Base-by-base conservation (phyloP, 2,113 vertebrate species). In the Phycodurus eques region DNA sequence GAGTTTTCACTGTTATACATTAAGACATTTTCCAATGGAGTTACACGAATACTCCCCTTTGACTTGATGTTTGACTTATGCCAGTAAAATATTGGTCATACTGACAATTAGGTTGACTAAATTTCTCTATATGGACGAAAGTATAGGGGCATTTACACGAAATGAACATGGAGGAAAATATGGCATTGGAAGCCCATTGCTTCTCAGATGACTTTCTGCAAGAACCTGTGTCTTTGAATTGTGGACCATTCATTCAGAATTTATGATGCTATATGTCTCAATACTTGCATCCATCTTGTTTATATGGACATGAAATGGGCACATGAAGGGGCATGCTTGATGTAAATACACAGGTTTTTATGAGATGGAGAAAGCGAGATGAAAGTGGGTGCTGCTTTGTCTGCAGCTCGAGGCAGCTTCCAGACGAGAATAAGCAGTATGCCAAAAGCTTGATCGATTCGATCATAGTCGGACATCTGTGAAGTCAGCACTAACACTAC, bases 381-480 rank as follows among this genome's bases (percentile, higher is more conserved):
- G 39, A 72, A 79, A 73, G 73, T 62, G 67, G 67, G 65, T 1
- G 5, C 7, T 17, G 70, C 59, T 75, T 81, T 75, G 75, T 82
- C 73, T 83, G 51, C 31, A 13, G 68, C 67, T 71, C 22, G 10
- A 63, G 31, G 59, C 46, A 44, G 56, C 60, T 63, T 61, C 33
- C 22, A 72, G 77, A 83, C 83, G 19, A 78, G 72, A 80, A 74
- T 66, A 74, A 83, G 73, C 79, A 75, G 68, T 75, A 77, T 73
- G 66, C 72, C 71, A 72, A 4, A 70, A 81, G 68, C 43, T 17
- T 87, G 80, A 89, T 80, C 75, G 84, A 89, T 84, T 81, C 78
- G 84, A 88, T 89, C 80, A 83, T 56, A 11, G 71, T 72, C 76
- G 82, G 83, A 90, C 85, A 86, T 87, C 85, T 84, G 83, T 86